These are phyloP conservation scores for Pimpla rufipes DNA, from an alignment of 2,888 invertebrate species.

Conservation along the genomic window DNA sequence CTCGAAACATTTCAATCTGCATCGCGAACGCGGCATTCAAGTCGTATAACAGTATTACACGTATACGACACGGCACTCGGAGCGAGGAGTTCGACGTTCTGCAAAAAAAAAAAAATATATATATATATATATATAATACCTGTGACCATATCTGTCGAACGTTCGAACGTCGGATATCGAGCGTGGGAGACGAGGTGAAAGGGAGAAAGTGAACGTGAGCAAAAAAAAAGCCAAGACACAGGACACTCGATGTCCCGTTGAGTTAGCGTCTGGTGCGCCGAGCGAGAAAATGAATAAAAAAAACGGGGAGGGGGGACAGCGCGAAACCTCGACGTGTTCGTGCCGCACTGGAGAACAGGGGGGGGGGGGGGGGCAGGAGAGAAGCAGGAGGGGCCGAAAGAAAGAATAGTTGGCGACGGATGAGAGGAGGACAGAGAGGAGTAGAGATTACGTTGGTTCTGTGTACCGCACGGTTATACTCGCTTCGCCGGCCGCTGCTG, in stretches of 20 bases:
- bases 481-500: constrained; percentile 20
- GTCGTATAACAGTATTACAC: not conserved
- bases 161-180: constrained; percentile 1
- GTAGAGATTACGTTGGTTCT: constrained; percentile 31
- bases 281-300: constrained; percentile 51
- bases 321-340: not conserved
- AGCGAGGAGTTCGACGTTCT: not conserved
- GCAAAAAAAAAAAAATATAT: not conserved
- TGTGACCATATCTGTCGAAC: not conserved
- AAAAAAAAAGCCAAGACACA: constrained; percentile 12
- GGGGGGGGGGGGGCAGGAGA: constrained; percentile 19
- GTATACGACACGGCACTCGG: not conserved
- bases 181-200: not conserved
- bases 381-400: constrained; percentile 26
- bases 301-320: constrained; percentile 9
- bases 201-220: not conserved
- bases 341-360: constrained; percentile 6
- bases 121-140: not conserved
- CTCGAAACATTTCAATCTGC: constrained; percentile 46
- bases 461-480: not conserved
- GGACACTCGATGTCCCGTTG: constrained; percentile 32
- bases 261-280: constrained; percentile 33
- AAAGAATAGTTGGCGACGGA: not conserved
- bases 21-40: constrained; percentile 4
- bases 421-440: constrained; percentile 39